Evolutionary conservation across 53 echinoderm and acorn worm genomes (phyloP).

Genomic region (Crossaster papposus): DNA sequence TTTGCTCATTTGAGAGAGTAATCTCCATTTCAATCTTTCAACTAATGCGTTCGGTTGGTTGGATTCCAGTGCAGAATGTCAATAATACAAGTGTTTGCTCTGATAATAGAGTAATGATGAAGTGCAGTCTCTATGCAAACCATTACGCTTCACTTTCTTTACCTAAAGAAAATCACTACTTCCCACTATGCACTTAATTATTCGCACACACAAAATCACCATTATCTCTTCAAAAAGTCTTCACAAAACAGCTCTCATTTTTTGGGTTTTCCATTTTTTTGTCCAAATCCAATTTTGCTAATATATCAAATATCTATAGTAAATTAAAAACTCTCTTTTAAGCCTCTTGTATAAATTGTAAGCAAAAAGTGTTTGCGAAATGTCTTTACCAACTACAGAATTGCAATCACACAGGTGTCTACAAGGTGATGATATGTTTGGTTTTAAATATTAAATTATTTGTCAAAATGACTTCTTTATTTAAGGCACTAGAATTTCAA

Average conservation of each 20-base stretch:
- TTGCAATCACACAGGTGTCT: not conserved
- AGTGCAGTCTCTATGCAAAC: not conserved
- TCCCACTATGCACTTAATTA: not conserved
- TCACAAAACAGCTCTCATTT: too few species aligned
- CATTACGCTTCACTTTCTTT: not conserved
- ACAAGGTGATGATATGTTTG: not conserved
- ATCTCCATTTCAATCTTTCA: not conserved
- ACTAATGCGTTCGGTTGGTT: not conserved
- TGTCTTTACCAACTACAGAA: not conserved
- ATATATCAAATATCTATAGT: too few species aligned
- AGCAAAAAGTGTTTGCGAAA: too few species aligned
- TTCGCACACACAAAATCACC: not conserved
- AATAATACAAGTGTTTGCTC: not conserved
- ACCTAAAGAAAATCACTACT: not conserved
- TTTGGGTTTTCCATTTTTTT: too few species aligned
- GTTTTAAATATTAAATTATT: not conserved
- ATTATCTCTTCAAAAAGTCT: too few species aligned
- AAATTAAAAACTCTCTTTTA: too few species aligned
- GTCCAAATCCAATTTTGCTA: too few species aligned
- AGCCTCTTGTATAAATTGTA: too few species aligned
- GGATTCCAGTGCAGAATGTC: not conserved
- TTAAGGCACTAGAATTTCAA: too few species aligned
- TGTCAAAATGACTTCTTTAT: not conserved
- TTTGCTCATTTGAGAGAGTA: conserved; percentile 21
- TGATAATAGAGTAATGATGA: not conserved